A percentile compares a stretch with the other conserved stretches of the same genome.
Conservation (phyloP, 2,888 invertebrate species). For the Hydriomena furcata region DNA sequence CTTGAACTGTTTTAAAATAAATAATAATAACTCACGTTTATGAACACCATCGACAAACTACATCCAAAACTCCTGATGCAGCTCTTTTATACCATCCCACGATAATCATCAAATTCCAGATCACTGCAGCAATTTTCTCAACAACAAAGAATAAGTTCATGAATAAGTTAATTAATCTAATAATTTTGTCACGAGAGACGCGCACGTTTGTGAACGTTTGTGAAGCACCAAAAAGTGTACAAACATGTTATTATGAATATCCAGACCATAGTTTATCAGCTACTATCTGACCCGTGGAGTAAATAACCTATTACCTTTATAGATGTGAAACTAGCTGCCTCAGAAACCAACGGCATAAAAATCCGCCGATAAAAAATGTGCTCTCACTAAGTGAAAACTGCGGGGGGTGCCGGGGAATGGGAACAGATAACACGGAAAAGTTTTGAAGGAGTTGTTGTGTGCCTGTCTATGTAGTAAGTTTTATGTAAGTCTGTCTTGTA, state of each 20-base stretch:
- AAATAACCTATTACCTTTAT: background rate
- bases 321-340: constrained; percentile 7
- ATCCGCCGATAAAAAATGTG: too few species aligned
- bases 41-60: constrained; percentile 11
- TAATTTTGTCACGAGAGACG: constrained; percentile 16
- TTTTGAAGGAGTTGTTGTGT: background rate
- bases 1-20: too few species aligned
- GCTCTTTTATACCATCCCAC: constrained; percentile 28
- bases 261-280: constrained; percentile 53
- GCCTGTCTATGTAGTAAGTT: background rate
- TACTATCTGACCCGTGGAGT: constrained; percentile 39
- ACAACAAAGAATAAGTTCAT: constrained; percentile 35
- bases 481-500: constrained; percentile 21
- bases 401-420: too few species aligned
- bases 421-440: too few species aligned
- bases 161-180: constrained; percentile 14
- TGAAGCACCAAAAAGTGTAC: constrained; percentile 40
- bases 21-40: background rate
- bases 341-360: too few species aligned
- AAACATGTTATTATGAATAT: constrained; percentile 61
- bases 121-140: constrained; percentile 38
- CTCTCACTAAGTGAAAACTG: too few species aligned
- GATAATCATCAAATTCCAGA: constrained; percentile 9
- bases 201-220: constrained; percentile 42
- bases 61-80: constrained; percentile 3